Conservation (phyloP, 2,113 vertebrate genomes). For the Austrofundulus limnaeus region DNA sequence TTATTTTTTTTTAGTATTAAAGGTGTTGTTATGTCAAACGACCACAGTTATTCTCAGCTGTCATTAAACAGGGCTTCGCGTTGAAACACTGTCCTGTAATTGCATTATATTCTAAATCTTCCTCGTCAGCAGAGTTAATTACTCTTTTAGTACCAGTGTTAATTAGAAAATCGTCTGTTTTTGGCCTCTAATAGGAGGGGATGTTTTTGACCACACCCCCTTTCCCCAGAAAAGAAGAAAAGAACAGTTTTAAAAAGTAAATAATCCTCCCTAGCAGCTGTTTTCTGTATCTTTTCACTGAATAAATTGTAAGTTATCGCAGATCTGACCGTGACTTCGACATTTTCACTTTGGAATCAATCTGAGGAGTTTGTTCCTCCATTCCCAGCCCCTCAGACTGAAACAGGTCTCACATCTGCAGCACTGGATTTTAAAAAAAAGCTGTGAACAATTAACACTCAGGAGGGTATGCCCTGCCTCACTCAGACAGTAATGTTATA, state of each 20-base stretch:
- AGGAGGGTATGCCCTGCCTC: constrained; percentile 53
- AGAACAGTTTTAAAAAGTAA: too few species aligned
- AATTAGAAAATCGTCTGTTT: constrained; percentile 58
- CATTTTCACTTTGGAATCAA: constrained; percentile 30
- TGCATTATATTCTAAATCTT: constrained; percentile 44
- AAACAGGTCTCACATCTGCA: constrained; percentile 53
- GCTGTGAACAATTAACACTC: constrained; percentile 73
- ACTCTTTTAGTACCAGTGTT: too few species aligned
- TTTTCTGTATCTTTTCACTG: constrained; percentile 16
- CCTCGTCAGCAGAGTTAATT: constrained; percentile 57
- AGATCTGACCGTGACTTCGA: constrained; percentile 41
- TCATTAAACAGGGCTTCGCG: constrained; percentile 54
- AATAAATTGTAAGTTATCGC: constrained; percentile 61
- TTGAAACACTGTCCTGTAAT: constrained; percentile 70
- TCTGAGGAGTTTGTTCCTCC: constrained; percentile 28
- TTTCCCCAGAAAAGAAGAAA: too few species aligned
- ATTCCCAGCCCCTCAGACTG: constrained; percentile 44
- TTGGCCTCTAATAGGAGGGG: constrained; percentile 41
- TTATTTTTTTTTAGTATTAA: constrained; percentile 24
- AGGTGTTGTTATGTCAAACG: constrained; percentile 45
- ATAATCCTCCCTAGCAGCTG: too few species aligned
- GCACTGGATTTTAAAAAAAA: constrained; percentile 71
- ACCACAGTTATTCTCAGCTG: constrained; percentile 42
- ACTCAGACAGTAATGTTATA: constrained; percentile 45
- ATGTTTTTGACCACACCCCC: constrained; percentile 20